These are phyloP conservation scores for Daktulosphaira vitifoliae DNA, from an alignment of 1,140 invertebrate species.

Conservation along the genomic window DNA sequence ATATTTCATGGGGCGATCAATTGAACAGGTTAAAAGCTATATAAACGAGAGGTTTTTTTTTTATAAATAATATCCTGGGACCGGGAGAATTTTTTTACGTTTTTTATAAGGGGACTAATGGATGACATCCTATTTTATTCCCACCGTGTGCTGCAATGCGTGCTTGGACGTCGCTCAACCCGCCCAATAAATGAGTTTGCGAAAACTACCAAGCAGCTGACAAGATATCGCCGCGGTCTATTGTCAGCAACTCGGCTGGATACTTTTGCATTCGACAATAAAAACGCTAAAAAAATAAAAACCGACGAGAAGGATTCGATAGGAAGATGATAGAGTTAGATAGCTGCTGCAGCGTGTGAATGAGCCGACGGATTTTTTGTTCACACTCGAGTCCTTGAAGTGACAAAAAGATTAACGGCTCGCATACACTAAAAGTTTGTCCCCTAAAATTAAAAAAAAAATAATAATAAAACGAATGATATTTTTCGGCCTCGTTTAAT, in stretches of 20 bases:
- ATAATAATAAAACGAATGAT: background rate
- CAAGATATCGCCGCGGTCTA: slow-evolving; percentile 20
- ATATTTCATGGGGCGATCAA: slow-evolving; percentile 16
- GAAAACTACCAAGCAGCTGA: slow-evolving; percentile 20
- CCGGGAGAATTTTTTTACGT: slow-evolving; percentile 24
- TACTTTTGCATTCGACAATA: slow-evolving; percentile 32
- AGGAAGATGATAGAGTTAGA: slow-evolving; percentile 27
- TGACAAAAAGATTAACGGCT: slow-evolving; percentile 27
- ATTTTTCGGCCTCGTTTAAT: too few relatives aligned
- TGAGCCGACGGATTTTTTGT: slow-evolving; percentile 4
- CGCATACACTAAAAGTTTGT: background rate
- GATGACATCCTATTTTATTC: slow-evolving; percentile 32
- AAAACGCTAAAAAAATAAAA: slow-evolving; percentile 22
- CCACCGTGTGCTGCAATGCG: slow-evolving; percentile 1
- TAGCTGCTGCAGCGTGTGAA: slow-evolving; percentile 31
- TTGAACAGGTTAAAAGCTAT: slow-evolving; percentile 34
- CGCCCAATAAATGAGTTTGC: slow-evolving; percentile 22
- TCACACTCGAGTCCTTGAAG: background rate
- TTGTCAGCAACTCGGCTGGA: slow-evolving; percentile 27
- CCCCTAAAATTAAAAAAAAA: background rate
- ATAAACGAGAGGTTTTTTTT: slow-evolving; percentile 32
- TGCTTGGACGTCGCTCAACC: slow-evolving; percentile 25
- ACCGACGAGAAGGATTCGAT: slow-evolving; percentile 8
- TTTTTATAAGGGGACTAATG: slow-evolving; percentile 34
- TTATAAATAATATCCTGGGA: slow-evolving; percentile 25